Evolutionary conservation across 2,888 invertebrate genomes (phyloP).

Genomic region (Eristalinus aeneus): DNA sequence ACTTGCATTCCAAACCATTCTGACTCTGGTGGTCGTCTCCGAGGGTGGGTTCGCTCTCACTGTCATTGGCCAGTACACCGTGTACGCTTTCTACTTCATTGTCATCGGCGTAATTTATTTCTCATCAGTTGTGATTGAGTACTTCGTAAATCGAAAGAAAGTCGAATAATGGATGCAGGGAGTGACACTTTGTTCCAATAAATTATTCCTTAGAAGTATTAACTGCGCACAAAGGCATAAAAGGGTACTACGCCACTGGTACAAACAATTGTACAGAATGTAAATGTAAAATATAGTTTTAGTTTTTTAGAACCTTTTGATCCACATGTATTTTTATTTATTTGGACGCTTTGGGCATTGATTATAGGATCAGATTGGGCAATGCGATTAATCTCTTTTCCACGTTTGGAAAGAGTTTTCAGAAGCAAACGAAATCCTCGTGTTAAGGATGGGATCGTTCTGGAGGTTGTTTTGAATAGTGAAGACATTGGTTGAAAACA

Average conservation of each 20-base stretch:
- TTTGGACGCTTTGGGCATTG: no score
- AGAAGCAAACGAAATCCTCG: no score
- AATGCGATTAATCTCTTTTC: no score
- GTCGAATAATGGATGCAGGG: neutral
- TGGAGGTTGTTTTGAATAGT: no score
- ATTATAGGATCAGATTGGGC: no score
- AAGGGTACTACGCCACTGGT: neutral
- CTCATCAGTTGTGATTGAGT: constrained; percentile 75
- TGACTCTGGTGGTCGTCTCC: constrained; percentile 83
- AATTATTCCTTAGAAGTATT: constrained; percentile 27
- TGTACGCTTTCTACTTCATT: constrained; percentile 79
- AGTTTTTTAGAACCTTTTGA: neutral
- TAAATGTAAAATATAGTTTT: neutral
- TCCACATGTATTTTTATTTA: neutral
- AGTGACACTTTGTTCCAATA: neutral
- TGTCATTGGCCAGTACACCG: constrained; percentile 76
- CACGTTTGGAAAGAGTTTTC: no score
- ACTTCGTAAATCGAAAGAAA: constrained; percentile 66
- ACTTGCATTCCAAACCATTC: constrained; percentile 87
- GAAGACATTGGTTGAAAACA: no score
- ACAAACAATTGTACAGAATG: constrained; percentile 7
- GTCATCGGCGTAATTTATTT: constrained; percentile 76
- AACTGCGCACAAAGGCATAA: neutral
- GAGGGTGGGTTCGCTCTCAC: constrained; percentile 76
- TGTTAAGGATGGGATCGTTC: no score